Percentiles rank a stretch among this genome's conserved stretches.
These are phyloP conservation scores for Heterodera carotae DNA, from an alignment of 1,140 invertebrate species.

Conservation along the genomic window DNA sequence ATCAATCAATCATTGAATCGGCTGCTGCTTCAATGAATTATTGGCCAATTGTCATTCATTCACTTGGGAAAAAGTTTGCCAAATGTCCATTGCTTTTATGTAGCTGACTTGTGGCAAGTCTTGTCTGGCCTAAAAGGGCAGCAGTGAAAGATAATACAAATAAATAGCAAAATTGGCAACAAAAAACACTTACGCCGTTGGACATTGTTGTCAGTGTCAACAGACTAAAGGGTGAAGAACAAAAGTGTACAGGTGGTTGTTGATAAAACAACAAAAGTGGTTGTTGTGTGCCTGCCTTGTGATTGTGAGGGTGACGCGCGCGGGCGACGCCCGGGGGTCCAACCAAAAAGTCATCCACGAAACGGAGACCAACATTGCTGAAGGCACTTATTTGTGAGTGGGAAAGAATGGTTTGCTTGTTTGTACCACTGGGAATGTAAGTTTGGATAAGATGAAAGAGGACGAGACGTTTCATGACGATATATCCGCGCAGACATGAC, in stretches of 20 bases:
- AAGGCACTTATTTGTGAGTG: no score
- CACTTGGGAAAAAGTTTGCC: constrained; percentile 61
- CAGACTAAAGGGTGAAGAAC: constrained; percentile 31
- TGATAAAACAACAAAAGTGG: neutral
- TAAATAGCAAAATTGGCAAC: neutral
- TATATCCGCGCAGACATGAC: constrained; percentile 59
- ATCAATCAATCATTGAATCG: neutral
- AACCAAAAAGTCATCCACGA: constrained; percentile 66
- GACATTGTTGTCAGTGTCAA: constrained; percentile 65
- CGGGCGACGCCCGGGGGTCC: constrained; percentile 62
- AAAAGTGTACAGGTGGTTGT: neutral
- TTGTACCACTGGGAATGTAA: constrained; percentile 56
- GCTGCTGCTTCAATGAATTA: neutral
- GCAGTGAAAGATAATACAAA: no score
- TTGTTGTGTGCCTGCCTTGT: constrained; percentile 37
- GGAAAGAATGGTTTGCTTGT: neutral
- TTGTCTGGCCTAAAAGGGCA: constrained; percentile 51
- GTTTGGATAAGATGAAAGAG: constrained; percentile 65
- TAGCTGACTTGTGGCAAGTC: constrained; percentile 63
- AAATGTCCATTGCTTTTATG: constrained; percentile 64
- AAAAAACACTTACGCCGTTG: constrained; percentile 47
- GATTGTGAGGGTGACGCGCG: constrained; percentile 63
- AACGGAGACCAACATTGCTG: constrained; percentile 61
- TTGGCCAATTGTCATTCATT: no score
- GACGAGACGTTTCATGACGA: constrained; percentile 62